These are phyloP conservation scores for Anniella stebbinsi DNA, from an alignment of 2,797 vertebrate genomes.

Conservation along the genomic window DNA sequence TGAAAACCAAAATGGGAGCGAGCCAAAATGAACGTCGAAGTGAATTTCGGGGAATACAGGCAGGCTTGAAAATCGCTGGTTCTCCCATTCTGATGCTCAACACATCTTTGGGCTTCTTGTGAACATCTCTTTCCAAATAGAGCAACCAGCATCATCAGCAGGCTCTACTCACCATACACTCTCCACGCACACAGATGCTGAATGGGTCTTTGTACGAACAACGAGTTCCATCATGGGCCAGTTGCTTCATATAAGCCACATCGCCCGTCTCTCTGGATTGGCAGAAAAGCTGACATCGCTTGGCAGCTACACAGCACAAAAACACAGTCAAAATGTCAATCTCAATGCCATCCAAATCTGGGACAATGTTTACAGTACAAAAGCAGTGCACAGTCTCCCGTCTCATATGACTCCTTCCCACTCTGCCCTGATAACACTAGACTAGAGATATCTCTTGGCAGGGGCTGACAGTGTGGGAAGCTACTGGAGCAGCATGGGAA, in stretches of 20 bases:
- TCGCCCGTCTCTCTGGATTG: conserved; percentile 91
- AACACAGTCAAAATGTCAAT: neutral
- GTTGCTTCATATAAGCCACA: conserved; percentile 92
- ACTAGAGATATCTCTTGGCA: neutral
- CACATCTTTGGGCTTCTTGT: no score
- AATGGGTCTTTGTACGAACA: conserved; percentile 97
- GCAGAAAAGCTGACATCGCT: conserved; percentile 95
- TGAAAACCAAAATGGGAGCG: no score
- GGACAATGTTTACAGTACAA: neutral
- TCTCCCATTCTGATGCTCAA: no score
- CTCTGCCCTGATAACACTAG: neutral
- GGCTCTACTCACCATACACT: conserved; percentile 91
- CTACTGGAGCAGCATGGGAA: neutral
- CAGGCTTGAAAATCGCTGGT: no score
- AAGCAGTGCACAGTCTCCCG: neutral
- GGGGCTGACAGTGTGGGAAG: neutral
- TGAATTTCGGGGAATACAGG: no score
- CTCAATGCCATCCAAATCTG: neutral
- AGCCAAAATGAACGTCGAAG: no score
- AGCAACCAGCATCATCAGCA: neutral
- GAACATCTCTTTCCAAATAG: accelerated
- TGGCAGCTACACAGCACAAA: conserved; percentile 81
- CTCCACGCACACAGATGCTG: conserved; percentile 96
- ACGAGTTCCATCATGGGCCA: conserved; percentile 93
- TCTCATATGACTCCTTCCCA: neutral